These are phyloP conservation scores for Channa maculata DNA, from an alignment of 2,113 vertebrate species.

Conservation along the genomic window DNA sequence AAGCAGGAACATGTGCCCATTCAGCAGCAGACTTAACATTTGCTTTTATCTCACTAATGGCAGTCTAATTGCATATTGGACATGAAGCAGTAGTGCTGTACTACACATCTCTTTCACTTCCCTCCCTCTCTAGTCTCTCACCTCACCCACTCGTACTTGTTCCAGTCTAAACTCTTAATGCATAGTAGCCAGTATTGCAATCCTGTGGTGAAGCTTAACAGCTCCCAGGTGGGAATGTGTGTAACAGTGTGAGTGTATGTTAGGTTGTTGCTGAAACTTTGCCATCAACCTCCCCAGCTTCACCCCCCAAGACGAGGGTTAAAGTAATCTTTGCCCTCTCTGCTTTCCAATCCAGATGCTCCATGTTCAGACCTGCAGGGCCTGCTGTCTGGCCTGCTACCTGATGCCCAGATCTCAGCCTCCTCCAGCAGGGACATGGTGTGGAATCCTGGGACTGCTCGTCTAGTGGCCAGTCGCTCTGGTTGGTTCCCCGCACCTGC, in stretches of 20 bases:
- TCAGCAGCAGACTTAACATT: constrained; percentile 16
- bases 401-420: constrained; percentile 92
- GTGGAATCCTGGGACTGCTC: constrained; percentile 90
- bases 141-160: constrained; percentile 12
- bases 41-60: constrained; percentile 60
- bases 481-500: constrained; percentile 92
- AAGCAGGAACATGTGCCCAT: constrained; percentile 12
- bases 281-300: neutral
- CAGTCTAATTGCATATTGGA: constrained; percentile 35
- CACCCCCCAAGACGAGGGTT: constrained; percentile 16
- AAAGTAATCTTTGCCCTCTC: constrained; percentile 26
- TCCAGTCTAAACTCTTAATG: constrained; percentile 45
- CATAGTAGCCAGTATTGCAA: constrained; percentile 41
- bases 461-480: constrained; percentile 93
- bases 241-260: constrained; percentile 35
- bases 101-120: constrained; percentile 15
- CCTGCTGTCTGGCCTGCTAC: constrained; percentile 95
- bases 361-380: constrained; percentile 95
- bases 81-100: neutral
- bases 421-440: constrained; percentile 92
- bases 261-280: constrained; percentile 9
- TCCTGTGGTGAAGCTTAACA: constrained; percentile 59
- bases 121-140: neutral
- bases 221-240: constrained; percentile 61
- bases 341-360: constrained; percentile 82